Conservation (phyloP, 2,888 invertebrate species). For the Xanthorhoe designata region DNA sequence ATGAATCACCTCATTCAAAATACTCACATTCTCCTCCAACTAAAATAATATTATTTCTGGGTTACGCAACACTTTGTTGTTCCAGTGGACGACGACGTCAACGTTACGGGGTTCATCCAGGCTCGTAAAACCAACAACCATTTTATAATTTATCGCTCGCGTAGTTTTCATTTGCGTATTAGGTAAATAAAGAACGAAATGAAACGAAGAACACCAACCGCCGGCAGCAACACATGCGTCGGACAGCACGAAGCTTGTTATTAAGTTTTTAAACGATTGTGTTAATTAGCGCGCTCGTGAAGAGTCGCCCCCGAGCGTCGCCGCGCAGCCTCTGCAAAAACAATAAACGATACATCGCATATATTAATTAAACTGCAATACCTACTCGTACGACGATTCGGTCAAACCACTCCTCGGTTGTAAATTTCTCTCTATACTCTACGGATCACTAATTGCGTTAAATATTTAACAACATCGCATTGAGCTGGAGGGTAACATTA, state of each 20-base stretch:
- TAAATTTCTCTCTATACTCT: background rate
- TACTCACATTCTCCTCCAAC: constrained; percentile 51
- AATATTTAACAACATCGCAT: background rate
- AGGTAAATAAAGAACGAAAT: constrained; percentile 45
- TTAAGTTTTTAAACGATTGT: constrained; percentile 82
- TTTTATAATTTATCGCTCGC: constrained; percentile 25
- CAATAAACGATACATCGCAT: constrained; percentile 68
- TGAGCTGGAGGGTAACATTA: background rate
- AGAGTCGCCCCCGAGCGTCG: constrained; percentile 66
- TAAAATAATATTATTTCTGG: constrained; percentile 52
- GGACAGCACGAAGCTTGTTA: constrained; percentile 75
- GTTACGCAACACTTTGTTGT: constrained; percentile 52
- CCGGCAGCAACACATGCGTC: constrained; percentile 65
- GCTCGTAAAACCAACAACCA: constrained; percentile 27
- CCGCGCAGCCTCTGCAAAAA: constrained; percentile 58
- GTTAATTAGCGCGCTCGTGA: constrained; percentile 78
- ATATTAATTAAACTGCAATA: constrained; percentile 70
- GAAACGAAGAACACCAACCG: constrained; percentile 18
- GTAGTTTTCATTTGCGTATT: constrained; percentile 41
- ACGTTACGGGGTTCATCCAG: constrained; percentile 40
- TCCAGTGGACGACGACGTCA: constrained; percentile 34
- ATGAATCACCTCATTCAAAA: constrained; percentile 78
- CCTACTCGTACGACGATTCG: no score
- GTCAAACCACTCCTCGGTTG: constrained; percentile 43
- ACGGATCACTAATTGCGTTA: background rate